Evolutionary conservation across 30 jellyfish, hydroid and myxozoan species (phyloP).

Genomic region (Catostylus mosaicus): DNA sequence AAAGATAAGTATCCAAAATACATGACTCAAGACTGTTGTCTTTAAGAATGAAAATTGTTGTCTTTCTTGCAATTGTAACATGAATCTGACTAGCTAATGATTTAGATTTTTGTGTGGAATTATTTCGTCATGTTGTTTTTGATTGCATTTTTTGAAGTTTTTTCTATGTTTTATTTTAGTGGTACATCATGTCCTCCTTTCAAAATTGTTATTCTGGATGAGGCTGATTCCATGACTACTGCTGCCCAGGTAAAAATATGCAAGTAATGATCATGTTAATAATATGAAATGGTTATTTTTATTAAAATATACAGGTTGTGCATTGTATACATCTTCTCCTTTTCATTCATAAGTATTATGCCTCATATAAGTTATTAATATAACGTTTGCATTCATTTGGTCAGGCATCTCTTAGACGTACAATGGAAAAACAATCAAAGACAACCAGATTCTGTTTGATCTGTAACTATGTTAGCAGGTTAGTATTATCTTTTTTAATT

Average conservation of each 20-base stretch:
- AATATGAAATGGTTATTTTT: neutral
- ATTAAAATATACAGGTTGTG: neutral
- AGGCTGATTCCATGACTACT: slow-evolving; percentile 99
- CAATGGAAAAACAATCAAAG: slow-evolving; percentile 95
- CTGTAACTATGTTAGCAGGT: slow-evolving; percentile 98
- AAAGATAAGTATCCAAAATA: no score
- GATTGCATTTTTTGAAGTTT: no score
- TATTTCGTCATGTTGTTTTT: no score
- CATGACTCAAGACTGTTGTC: no score
- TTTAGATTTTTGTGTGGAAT: no score
- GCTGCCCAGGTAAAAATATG: slow-evolving; percentile 86
- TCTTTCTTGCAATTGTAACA: no score
- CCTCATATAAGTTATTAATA: no score
- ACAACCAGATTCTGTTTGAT: slow-evolving; percentile 97
- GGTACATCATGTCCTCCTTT: slow-evolving; percentile 98
- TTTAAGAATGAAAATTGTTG: no score
- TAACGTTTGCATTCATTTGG: no score
- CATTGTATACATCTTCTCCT: neutral
- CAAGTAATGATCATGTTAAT: neutral
- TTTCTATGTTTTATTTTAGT: slow-evolving; percentile 30
- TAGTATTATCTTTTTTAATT: no score
- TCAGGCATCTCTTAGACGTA: slow-evolving; percentile 97
- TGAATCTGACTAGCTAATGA: no score
- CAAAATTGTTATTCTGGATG: slow-evolving; percentile 94
- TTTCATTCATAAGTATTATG: neutral